These are phyloP conservation scores for Pemphredon lugubris DNA, from an alignment of 2,888 invertebrate species.

Conservation along the genomic window DNA sequence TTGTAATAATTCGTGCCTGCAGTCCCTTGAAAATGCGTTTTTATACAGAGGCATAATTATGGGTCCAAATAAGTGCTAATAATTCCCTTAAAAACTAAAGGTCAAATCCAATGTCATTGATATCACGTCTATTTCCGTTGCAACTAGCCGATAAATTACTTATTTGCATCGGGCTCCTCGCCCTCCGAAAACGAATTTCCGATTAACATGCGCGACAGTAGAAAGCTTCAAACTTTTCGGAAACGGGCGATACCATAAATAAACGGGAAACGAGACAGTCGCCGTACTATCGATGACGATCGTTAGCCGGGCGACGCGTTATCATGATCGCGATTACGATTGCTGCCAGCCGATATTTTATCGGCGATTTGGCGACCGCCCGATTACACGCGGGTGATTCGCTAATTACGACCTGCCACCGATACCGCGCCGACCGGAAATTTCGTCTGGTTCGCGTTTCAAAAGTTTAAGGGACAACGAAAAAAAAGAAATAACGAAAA, in stretches of 20 bases:
- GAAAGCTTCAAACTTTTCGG: background rate
- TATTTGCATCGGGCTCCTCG: too few species aligned
- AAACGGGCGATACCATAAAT: slow-evolving; percentile 18
- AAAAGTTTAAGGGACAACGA: slow-evolving; percentile 24
- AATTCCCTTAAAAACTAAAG: too few species aligned
- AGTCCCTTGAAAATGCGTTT: too few species aligned
- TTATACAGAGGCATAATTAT: too few species aligned
- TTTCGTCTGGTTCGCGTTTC: slow-evolving; percentile 25
- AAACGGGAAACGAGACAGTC: slow-evolving; percentile 35
- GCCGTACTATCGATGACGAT: slow-evolving; percentile 16
- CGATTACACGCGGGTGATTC: slow-evolving; percentile 31
- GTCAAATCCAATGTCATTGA: too few species aligned
- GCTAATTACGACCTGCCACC: slow-evolving; percentile 48
- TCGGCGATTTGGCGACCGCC: slow-evolving; percentile 42
- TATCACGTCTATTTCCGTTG: too few species aligned
- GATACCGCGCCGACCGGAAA: slow-evolving; percentile 30
- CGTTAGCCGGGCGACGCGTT: slow-evolving; percentile 17
- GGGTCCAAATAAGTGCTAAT: too few species aligned
- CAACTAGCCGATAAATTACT: too few species aligned
- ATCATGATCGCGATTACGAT: slow-evolving; percentile 53
- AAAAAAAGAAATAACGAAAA: too few species aligned
- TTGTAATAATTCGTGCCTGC: too few species aligned
- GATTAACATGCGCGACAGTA: background rate
- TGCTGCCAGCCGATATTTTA: slow-evolving; percentile 44
- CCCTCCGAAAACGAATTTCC: too few species aligned